Base-by-base conservation (phyloP, 2,797 vertebrate species). In the Cirrhinus molitorella region DNA sequence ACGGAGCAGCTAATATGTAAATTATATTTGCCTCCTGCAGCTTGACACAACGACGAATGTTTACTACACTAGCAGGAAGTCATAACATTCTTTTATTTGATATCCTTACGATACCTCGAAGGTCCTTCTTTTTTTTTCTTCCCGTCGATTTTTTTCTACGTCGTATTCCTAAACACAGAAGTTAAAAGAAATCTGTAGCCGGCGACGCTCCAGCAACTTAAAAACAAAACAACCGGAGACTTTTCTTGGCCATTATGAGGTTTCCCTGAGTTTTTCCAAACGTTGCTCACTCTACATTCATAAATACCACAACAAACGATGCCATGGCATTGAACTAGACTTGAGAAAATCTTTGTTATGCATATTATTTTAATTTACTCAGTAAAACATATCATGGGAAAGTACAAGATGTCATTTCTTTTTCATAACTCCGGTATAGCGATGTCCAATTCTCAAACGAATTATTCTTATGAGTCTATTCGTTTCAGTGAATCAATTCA, bases 171-270 rank as follows among this genome's bases (percentile, higher is more conserved):
- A 5, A 70, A 4, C 1, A 55, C 21, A 25, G 7, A 63, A 25
- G 21, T 13, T 47, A 67, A 66, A 71, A 59, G 28, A 51, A 17
- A 16, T 25, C 1, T 23, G 23, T 19, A 21, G 40, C 68, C 34
- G 51, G 49, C 34, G 23, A 77, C 21, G 14, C 65, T 82, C 9
- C 63, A 16, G 16, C 43, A 43, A 17, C 67, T 45, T 28, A 66
- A 79, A 79, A 88, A 49, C 85, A 85, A 85, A 88, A 88, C 85
- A 88, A 85, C 4, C 16, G 5, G 53, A 67, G 16, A 11, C 14
- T 51, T 12, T 25, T 12, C 17, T 85, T 61, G 53, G 66, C 53
- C 43, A 57, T 1, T 78, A 70, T 70, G 31, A 79, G 19, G 31
- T 73, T 86, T 85, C 66, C 67, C 80, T 31, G 80, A 13, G 71